A percentile compares a stretch with the other conserved stretches of the same genome.
Evolutionary conservation across 2,113 vertebrate species (phyloP).

Genomic region (Mus pahari): DNA sequence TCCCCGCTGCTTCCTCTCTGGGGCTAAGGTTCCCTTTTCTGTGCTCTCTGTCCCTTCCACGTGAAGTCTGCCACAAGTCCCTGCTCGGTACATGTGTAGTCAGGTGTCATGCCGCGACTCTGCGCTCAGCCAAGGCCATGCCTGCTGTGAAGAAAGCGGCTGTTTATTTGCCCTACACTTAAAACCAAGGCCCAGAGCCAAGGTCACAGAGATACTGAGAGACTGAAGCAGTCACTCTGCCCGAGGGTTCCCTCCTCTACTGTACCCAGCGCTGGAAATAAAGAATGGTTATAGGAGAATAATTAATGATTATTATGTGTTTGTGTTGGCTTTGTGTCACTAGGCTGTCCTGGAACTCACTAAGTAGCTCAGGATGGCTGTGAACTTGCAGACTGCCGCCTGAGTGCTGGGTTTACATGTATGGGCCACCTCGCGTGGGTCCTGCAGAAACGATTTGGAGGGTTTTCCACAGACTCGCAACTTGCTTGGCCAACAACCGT

Average conservation of each 20-base stretch:
- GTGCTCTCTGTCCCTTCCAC: background rate
- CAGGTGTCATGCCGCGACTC: background rate
- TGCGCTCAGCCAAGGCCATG: background rate
- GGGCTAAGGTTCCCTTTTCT: slow-evolving; percentile 39
- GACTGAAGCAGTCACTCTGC: background rate
- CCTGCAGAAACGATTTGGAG: background rate
- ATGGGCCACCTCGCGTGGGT: background rate
- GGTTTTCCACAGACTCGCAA: background rate
- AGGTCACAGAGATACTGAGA: background rate
- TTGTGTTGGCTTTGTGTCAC: background rate
- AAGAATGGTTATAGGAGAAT: background rate
- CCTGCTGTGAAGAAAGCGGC: background rate
- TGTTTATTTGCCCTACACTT: background rate
- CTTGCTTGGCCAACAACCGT: background rate
- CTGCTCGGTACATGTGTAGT: background rate
- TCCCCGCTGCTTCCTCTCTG: slow-evolving; percentile 1
- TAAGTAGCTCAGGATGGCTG: background rate
- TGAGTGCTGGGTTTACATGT: background rate
- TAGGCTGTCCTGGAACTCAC: background rate
- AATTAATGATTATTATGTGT: background rate
- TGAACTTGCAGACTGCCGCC: background rate
- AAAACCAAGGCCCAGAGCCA: background rate
- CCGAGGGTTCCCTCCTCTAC: background rate
- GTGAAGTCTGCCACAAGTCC: background rate
- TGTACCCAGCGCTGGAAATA: background rate